Conservation (phyloP, 2,797 vertebrate species). For the Coracias cyanogaster region DNA sequence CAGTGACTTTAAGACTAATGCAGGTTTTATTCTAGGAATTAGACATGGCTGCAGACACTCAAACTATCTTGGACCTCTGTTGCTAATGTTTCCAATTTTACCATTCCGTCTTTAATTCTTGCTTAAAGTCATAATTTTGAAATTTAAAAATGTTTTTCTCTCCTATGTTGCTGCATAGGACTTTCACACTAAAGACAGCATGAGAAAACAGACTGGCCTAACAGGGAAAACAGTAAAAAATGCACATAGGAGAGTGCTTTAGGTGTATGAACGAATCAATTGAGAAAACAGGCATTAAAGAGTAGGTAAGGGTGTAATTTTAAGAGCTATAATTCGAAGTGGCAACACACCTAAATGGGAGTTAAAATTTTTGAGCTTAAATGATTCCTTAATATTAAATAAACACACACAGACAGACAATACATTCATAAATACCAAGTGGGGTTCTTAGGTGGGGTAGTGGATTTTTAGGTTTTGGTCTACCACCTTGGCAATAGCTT, state of each 20-base stretch:
- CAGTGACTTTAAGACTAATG: not conserved
- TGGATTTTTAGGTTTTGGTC: not conserved
- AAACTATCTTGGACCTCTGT: not conserved
- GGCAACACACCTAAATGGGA: not conserved
- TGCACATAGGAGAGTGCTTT: not conserved
- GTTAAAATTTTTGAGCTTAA: not conserved
- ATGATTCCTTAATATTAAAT: not conserved
- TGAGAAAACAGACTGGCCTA: not conserved
- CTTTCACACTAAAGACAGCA: not conserved
- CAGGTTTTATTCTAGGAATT: not conserved
- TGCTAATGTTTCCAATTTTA: not conserved
- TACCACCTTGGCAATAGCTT: not conserved
- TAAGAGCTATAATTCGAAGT: not conserved
- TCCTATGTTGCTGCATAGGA: not conserved
- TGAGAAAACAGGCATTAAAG: not conserved
- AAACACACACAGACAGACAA: not conserved
- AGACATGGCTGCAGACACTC: not conserved
- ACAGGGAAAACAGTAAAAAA: slow-evolving; percentile 12
- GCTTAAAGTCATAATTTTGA: not conserved
- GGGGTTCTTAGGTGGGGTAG: not conserved
- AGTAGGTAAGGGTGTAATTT: slow-evolving; percentile 10
- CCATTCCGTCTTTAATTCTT: not conserved
- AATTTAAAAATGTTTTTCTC: not conserved
- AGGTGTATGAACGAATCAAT: not conserved
- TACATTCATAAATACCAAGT: not conserved